Evolutionary conservation across 1,140 invertebrate genomes (phyloP).

Genomic region (Nebria ingens): DNA sequence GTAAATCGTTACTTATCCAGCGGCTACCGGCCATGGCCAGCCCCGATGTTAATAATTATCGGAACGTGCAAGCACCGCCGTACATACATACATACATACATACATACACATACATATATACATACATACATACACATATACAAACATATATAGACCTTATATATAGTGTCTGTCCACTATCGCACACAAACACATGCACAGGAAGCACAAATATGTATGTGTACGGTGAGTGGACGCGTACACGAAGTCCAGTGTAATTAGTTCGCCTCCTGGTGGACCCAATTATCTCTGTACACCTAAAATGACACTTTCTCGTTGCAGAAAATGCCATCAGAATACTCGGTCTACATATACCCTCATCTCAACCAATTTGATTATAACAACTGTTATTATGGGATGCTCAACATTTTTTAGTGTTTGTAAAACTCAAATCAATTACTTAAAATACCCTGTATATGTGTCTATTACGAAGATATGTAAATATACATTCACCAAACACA

Average conservation of each 20-base stretch:
- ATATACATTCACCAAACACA: too few relatives aligned
- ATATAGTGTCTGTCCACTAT: neutral
- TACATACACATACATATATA: neutral
- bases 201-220: too few relatives aligned
- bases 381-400: too few relatives aligned
- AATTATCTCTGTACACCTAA: conserved; percentile 1
- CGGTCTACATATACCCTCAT: too few relatives aligned
- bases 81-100: neutral
- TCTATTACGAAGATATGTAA: neutral
- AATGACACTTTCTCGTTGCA: conserved; percentile 3
- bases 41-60: conserved; percentile 7
- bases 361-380: too few relatives aligned
- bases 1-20: conserved; percentile 9
- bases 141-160: neutral
- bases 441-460: too few relatives aligned
- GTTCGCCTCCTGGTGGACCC: conserved; percentile 8
- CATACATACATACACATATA: neutral
- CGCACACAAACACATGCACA: neutral
- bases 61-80: conserved; percentile 5
- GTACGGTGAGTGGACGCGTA: too few relatives aligned
- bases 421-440: too few relatives aligned
- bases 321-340: neutral
- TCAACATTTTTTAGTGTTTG: too few relatives aligned
- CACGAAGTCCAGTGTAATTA: conserved; percentile 1
- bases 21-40: conserved; percentile 3